Conservation (phyloP, 2,888 invertebrate genomes). For the Priocnemis perturbator region DNA sequence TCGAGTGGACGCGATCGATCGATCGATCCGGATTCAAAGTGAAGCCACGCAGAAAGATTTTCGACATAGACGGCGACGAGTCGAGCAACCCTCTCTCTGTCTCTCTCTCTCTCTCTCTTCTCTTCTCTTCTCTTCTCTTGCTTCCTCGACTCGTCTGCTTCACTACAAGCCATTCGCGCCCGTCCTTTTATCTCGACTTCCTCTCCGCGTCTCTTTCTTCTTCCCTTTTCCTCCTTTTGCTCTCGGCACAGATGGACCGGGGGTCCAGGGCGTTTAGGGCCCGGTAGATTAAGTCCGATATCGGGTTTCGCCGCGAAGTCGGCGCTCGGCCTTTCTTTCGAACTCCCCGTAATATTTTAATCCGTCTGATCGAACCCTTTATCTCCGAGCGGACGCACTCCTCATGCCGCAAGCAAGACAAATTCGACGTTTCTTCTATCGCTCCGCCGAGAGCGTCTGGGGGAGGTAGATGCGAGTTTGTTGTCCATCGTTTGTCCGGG, state of each 20-base stretch:
- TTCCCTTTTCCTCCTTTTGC: constrained; percentile 18
- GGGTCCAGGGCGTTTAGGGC: constrained; percentile 58
- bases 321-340: constrained; percentile 59
- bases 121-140: no score
- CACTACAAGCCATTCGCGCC: constrained; percentile 28
- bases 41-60: constrained; percentile 64
- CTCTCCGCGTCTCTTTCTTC: constrained; percentile 42
- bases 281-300: constrained; percentile 66
- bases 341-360: constrained; percentile 57
- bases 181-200: constrained; percentile 53
- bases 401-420: no score
- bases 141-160: no score
- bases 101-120: constrained; percentile 36
- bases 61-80: constrained; percentile 21
- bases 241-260: constrained; percentile 45
- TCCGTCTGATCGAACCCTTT: constrained; percentile 19
- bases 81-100: constrained; percentile 27
- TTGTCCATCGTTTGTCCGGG: neutral
- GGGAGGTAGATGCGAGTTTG: no score
- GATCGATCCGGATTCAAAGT: constrained; percentile 43
- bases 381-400: constrained; percentile 31
- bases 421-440: neutral
- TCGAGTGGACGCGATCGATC: constrained; percentile 51
- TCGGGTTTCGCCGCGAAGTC: constrained; percentile 66
- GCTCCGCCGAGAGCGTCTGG: constrained; percentile 19